These are phyloP conservation scores for Albula glossodonta DNA, from an alignment of 2,113 vertebrate species.

Conservation along the genomic window DNA sequence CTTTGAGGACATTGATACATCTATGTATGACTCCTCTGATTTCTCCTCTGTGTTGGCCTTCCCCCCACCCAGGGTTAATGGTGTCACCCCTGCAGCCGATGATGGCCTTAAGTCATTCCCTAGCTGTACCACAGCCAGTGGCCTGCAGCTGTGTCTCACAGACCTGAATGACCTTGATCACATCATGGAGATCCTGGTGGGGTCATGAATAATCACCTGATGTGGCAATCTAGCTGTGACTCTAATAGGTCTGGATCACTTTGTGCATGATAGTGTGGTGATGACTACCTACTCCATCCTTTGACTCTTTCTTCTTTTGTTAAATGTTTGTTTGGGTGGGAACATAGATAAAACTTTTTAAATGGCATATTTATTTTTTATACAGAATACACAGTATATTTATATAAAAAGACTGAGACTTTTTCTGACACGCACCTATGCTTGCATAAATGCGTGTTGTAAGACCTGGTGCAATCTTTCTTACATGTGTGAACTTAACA, in stretches of 20 bases:
- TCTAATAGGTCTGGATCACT: constrained; percentile 56
- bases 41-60: constrained; percentile 65
- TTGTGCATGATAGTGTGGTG: constrained; percentile 35
- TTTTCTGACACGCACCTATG: constrained; percentile 17
- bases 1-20: constrained; percentile 87
- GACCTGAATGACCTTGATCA: constrained; percentile 85
- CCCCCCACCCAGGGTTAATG: constrained; percentile 55
- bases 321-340: constrained; percentile 31
- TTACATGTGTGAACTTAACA: constrained; percentile 14
- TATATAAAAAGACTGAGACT: constrained; percentile 25
- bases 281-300: neutral
- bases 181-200: constrained; percentile 86
- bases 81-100: constrained; percentile 58
- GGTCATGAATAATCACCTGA: constrained; percentile 69
- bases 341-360: constrained; percentile 22
- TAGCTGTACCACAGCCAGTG: constrained; percentile 65
- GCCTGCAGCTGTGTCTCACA: constrained; percentile 73
- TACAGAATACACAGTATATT: constrained; percentile 28
- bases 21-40: constrained; percentile 83
- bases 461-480: constrained; percentile 10
- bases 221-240: constrained; percentile 52
- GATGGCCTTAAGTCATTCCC: constrained; percentile 71
- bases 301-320: too few relatives aligned
- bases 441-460: constrained; percentile 17
- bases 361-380: constrained; percentile 37